Base-by-base conservation (phyloP, 2,797 vertebrate genomes). In the Typhlichthys eigenmanni region DNA sequence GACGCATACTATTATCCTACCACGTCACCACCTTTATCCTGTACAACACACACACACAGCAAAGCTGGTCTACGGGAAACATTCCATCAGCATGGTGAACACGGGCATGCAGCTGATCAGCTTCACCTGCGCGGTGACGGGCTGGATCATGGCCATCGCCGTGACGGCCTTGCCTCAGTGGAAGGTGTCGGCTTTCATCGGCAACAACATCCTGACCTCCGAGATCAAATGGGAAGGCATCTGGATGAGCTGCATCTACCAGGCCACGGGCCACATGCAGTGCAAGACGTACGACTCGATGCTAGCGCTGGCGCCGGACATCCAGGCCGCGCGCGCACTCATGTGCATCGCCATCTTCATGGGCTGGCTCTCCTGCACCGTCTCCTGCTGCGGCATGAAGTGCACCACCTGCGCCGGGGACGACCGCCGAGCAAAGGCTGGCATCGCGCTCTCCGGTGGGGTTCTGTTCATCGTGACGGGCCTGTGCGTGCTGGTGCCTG, bases 191-290 rank as follows among this genome's bases (percentile, higher is more conserved):
- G 93, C 93, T 55, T 94, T 94, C 76, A 91, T 94, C 5, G 93
- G 92, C 57, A 90, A 75, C 83, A 93, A 92, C 83, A 93, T 94
- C 77, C 86, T 94, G 56, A 94, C 92, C 1, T 92, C 93, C 0
- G 93, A 94, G 83, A 90, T 94, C 45, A 91, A 90, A 19, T 94
- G 93, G 93, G 92, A 94, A 62, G 93, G 93, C 6, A 94, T 94
- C 82, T 94, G 93, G 93, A 94, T 94, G 93, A 93, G 85, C 88
- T 94, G 93, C 67, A 73, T 94, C 74, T 94, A 94, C 78, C 93
- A 94, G 78, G 90, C 91, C 72, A 94, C 93, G 0, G 92, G 92
- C 1, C 92, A 93, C 84, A 93, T 94, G 93, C 92, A 94, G 69
- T 94, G 93, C 46, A 94, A 94, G 76, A 93, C 91, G 0, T 94